Conservation (phyloP, 1,140 invertebrate genomes). For the Ephestia elutella region DNA sequence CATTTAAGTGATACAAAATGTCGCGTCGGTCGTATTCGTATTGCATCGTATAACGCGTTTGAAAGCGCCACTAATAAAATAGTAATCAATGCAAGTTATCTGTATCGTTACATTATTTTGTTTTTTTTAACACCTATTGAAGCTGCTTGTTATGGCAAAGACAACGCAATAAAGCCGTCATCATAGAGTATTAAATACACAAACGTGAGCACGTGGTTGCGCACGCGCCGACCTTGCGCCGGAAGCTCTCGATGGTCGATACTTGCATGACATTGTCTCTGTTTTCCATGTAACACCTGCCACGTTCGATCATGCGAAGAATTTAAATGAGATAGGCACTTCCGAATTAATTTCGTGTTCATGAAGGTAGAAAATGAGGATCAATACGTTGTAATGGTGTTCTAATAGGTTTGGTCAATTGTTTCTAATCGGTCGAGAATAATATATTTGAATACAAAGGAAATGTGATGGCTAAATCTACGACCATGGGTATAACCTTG, state of each 20-base stretch:
- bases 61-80: neutral
- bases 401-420: neutral
- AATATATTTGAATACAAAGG: neutral
- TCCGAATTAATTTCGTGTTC: slow-evolving; percentile 12
- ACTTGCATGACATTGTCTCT: slow-evolving; percentile 29
- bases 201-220: slow-evolving; percentile 40
- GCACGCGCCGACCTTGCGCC: slow-evolving; percentile 61
- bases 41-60: neutral
- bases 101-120: no score
- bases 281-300: slow-evolving; percentile 25
- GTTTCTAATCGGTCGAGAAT: no score
- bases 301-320: slow-evolving; percentile 26
- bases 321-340: slow-evolving; percentile 25
- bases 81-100: neutral
- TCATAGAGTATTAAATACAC: slow-evolving; percentile 24
- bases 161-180: slow-evolving; percentile 28
- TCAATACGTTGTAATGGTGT: neutral
- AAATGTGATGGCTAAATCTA: neutral
- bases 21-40: no score
- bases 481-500: neutral
- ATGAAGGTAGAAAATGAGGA: slow-evolving; percentile 1
- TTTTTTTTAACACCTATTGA: slow-evolving; percentile 17
- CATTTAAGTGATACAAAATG: slow-evolving; percentile 7
- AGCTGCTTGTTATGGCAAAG: slow-evolving; percentile 23
- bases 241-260: slow-evolving; percentile 26